Conservation (phyloP, 2,888 invertebrate genomes). For the Lasioglossum leucozonium region DNA sequence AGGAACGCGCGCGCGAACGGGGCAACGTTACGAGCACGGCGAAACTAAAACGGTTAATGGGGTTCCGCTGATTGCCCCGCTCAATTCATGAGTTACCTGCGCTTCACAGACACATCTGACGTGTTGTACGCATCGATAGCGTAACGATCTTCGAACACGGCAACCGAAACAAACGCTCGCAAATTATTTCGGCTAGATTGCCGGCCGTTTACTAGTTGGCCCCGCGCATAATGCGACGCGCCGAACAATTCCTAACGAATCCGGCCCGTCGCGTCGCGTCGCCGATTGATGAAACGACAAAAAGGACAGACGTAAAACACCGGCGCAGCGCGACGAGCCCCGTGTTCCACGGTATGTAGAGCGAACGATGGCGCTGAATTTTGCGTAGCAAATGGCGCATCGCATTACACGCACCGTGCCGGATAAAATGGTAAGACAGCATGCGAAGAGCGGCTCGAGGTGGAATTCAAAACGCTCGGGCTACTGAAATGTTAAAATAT, state of each 20-base stretch:
- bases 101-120: conserved; percentile 50
- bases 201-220: conserved; percentile 35
- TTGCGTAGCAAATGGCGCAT: neutral
- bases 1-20: conserved; percentile 52
- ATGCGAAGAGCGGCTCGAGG: too few relatives aligned
- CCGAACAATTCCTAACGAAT: conserved; percentile 23
- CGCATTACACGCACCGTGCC: neutral
- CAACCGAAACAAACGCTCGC: conserved; percentile 42
- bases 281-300: neutral
- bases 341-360: neutral
- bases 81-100: conserved; percentile 64
- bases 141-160: conserved; percentile 60
- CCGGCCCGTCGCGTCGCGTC: neutral
- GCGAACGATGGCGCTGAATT: neutral
- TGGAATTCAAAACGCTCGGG: too few relatives aligned
- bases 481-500: too few relatives aligned
- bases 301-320: conserved; percentile 15
- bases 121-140: conserved; percentile 53
- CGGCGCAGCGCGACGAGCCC: neutral
- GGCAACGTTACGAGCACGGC: conserved; percentile 35
- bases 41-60: conserved; percentile 63
- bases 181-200: conserved; percentile 49
- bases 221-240: conserved; percentile 38
- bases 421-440: neutral
- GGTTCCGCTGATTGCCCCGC: conserved; percentile 61